phyloP scores from a whole-genome alignment of 2,888 invertebrate genomes.

The Meandrusa payeni region DNA sequence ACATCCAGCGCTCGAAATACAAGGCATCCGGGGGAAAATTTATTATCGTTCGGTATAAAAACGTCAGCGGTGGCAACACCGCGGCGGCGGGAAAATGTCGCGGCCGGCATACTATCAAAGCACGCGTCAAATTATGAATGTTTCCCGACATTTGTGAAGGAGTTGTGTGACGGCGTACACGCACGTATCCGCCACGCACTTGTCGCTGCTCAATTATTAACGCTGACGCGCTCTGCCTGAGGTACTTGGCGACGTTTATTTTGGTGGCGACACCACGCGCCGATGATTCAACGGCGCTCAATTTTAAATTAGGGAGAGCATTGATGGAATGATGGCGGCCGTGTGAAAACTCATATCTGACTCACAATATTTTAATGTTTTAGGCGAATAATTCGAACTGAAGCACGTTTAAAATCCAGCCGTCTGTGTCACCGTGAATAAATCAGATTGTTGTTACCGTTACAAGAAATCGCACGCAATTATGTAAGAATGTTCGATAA shows the following conservation, averaged over 20 bases:
- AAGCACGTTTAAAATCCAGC: too few relatives aligned
- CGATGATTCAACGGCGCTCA: background rate
- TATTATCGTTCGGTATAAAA: slow-evolving; percentile 60
- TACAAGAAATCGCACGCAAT: too few relatives aligned
- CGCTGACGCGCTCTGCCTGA: slow-evolving; percentile 38
- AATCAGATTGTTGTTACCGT: too few relatives aligned
- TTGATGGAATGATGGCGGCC: slow-evolving; percentile 9
- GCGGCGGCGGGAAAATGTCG: slow-evolving; percentile 38
- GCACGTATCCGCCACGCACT: slow-evolving; percentile 51
- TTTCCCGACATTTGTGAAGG: slow-evolving; percentile 72
- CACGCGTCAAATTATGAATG: slow-evolving; percentile 68
- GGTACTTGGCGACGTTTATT: slow-evolving; percentile 45
- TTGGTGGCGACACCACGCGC: slow-evolving; percentile 25
- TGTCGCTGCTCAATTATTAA: slow-evolving; percentile 44
- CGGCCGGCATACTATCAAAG: slow-evolving; percentile 58
- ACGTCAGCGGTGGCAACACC: slow-evolving; percentile 59
- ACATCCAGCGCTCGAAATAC: slow-evolving; percentile 58
- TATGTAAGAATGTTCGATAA: too few relatives aligned
- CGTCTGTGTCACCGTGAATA: too few relatives aligned
- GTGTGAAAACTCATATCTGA: slow-evolving; percentile 1
- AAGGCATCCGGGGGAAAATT: slow-evolving; percentile 61
- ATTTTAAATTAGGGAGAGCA: slow-evolving; percentile 5
- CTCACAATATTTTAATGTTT: too few relatives aligned
- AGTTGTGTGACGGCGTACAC: slow-evolving; percentile 68
- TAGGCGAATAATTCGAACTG: too few relatives aligned